Evolutionary conservation across 2,888 invertebrate genomes (phyloP), one percentile per base, ranked within the genome.

Genomic region (Notodonta dromedarius): DNA sequence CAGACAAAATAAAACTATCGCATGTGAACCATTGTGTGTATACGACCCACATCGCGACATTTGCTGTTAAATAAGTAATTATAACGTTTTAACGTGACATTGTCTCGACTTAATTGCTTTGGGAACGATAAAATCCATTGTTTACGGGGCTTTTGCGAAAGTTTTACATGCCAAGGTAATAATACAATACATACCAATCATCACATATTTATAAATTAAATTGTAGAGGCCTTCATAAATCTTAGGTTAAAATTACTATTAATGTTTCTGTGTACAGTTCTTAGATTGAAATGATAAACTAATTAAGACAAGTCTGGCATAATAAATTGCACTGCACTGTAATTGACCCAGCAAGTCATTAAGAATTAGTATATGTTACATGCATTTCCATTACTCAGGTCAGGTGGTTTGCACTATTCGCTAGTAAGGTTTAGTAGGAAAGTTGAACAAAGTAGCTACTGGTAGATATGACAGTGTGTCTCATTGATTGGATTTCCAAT

Each of bases 41-140:
- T 70, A 62, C 69, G 73, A 68, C 73, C 73, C 61, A 74, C 63
- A 71, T 76, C 66, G 59, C 59, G 63, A 61, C 69, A 72, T 70
- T 76, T 74, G 70, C 71, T 74, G 66, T 73, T 60, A 73, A 76
- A 70, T 74, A 70, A 76, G 71, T 74, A 76, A 76, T 76, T 76
- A 76, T 76, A 76, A 69, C 74, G 61, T 75, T 75, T 75, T 76
- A 76, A 76, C 75, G 74, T 71, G 67, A 69, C 73, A 76, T 76
- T 74, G 73, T 76, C 57, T 68, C 24, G 9, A 40, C 59, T 13
- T 76, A 74, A 76, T 74, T 66, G 69, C 69, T 69, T 64, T 67
- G 76, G 55, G 76, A 76, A 76, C 58, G 63, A 69, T 62, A 61
- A 58, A 1, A 55, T 61, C 66, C 65, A 73, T 73, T 74, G 76